These are phyloP conservation scores for Nyctereutes procyonoides DNA, from an alignment of 2,113 vertebrate species.

Conservation along the genomic window DNA sequence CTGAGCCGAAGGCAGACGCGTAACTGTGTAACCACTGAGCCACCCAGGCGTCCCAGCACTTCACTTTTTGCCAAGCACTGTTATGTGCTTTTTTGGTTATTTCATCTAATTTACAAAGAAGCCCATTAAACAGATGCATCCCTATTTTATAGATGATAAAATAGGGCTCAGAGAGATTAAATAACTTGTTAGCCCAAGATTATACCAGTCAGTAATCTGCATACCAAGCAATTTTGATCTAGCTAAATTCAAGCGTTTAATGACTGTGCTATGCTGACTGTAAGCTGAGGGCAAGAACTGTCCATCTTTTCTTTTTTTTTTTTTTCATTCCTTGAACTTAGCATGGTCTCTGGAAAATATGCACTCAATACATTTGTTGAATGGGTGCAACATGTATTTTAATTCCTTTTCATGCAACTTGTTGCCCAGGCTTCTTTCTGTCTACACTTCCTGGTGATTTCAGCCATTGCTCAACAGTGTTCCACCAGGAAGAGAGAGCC, in stretches of 20 bases:
- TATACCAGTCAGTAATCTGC: neutral
- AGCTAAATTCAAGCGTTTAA: slow-evolving; percentile 10
- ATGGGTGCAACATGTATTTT: neutral
- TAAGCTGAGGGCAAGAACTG: neutral
- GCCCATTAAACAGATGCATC: neutral
- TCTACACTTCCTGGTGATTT: neutral
- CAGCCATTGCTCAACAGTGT: neutral
- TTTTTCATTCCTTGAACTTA: neutral
- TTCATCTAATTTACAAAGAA: slow-evolving; percentile 45
- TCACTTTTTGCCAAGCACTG: neutral
- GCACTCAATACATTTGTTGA: neutral
- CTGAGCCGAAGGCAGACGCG: no score
- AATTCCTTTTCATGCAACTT: neutral
- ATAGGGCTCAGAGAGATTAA: neutral
- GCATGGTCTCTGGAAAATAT: neutral
- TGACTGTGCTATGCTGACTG: neutral
- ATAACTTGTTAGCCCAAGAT: slow-evolving; percentile 14
- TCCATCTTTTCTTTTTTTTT: neutral
- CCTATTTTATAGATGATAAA: slow-evolving; percentile 29
- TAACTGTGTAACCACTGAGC: no score
- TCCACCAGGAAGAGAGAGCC: neutral
- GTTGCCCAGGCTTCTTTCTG: neutral
- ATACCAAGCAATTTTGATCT: neutral
- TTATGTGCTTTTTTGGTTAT: neutral
- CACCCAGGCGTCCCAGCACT: neutral